Base-by-base conservation (phyloP, 2,797 vertebrate genomes). In the Aulostomus chinensis region DNA sequence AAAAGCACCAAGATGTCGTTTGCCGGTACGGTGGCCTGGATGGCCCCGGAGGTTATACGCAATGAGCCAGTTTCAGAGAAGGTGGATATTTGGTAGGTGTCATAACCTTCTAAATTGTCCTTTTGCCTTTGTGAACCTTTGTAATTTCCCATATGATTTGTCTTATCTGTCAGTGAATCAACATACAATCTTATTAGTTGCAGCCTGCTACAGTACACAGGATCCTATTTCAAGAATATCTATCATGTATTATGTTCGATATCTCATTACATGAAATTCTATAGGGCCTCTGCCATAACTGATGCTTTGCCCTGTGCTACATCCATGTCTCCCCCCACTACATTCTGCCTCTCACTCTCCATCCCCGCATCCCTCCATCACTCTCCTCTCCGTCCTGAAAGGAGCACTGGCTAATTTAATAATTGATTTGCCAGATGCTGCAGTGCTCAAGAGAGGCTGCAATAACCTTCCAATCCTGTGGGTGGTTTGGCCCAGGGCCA, bases 1-100 rank as follows among this genome's bases (percentile, higher is more conserved):
- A 98, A 98, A 80, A 98, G 96, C 90, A 98, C 96, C 78, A 97
- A 98, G 90, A 98, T 98, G 96, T 98, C 96, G 31, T 98, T 98
- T 2, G 96, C 96, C 0, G 96, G 96, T 52, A 98, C 96, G 0
- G 96, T 98, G 81, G 96, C 96, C 80, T 98, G 96, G 96, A 98
- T 98, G 96, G 96, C 96, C 0, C 96, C 96, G 0, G 96, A 98
- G 84, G 96, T 98, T 63, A 98, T 98, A 75, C 93, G 96, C 52
- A 98, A 98, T 0, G 96, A 98, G 61, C 96, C 96, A 0, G 95
- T 98, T 28, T 98, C 96, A 0, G 96, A 98, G 87, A 98, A 98
- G 86, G 96, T 98, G 17, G 96, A 98, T 86, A 98, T 98, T 83
- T 98, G 96, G 96, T 98, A 88, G 83, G 88, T 73, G 61, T 39